Percentiles rank a stretch among this genome's conserved stretches.
Evolutionary conservation across 2,888 invertebrate genomes (phyloP).

Genomic region (Leptinotarsa rubiginosa): DNA sequence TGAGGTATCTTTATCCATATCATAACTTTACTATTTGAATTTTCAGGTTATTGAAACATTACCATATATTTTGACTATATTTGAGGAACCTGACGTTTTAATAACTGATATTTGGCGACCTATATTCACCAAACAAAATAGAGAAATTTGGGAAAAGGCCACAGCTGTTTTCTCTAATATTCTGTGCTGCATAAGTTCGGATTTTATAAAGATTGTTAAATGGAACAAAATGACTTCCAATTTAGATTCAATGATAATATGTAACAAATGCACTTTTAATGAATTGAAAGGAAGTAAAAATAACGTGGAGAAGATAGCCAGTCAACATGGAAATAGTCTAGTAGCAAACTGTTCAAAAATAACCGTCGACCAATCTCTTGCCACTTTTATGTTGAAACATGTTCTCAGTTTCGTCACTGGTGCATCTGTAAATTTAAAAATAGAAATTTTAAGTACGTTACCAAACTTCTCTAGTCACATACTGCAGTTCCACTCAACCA

Average conservation of each 20-base stretch:
- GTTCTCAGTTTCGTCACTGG: conserved; percentile 50
- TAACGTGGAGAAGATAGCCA: conserved; percentile 5
- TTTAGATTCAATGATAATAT: conserved; percentile 43
- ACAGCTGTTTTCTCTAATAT: conserved; percentile 50
- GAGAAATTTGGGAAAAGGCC: conserved; percentile 39
- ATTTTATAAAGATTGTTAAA: conserved; percentile 49
- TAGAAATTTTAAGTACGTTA: conserved; percentile 61
- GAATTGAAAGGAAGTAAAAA: conserved; percentile 26
- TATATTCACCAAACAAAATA: conserved; percentile 29
- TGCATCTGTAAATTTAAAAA: conserved; percentile 56
- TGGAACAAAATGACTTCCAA: conserved; percentile 38
- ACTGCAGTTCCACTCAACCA: conserved; percentile 61
- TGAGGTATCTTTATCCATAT: too few relatives aligned
- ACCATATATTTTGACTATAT: conserved; percentile 50
- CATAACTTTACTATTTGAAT: not conserved
- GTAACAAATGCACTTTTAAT: conserved; percentile 56
- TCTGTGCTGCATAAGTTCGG: conserved; percentile 54
- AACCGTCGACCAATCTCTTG: conserved; percentile 49
- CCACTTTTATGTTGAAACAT: conserved; percentile 55
- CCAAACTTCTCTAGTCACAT: conserved; percentile 66
- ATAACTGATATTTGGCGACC: conserved; percentile 45
- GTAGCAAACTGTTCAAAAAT: conserved; percentile 48
- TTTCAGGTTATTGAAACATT: conserved; percentile 51
- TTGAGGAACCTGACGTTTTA: conserved; percentile 48
- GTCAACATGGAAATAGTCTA: conserved; percentile 30